Evolutionary conservation across 2,797 vertebrate genomes (phyloP), one percentile per base, ranked within the genome.

Genomic region (Urocyon cinereoargenteus): DNA sequence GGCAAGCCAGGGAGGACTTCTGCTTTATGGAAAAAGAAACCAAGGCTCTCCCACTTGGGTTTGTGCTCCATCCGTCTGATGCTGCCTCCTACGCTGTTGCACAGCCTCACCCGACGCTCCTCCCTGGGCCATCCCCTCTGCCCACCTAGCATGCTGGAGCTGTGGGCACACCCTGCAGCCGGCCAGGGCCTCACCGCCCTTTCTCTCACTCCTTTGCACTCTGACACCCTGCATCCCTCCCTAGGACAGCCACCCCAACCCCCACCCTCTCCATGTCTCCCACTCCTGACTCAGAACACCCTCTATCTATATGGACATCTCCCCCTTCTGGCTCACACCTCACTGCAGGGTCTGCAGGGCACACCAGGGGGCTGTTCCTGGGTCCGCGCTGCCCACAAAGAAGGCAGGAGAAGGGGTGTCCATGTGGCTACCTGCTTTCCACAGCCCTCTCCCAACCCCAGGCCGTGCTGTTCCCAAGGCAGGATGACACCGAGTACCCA

Each of bases 41-140:
- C 1, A 45, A 90, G 73, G 86, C 34, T 64, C 55, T n/a, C 40
- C 2, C 1, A 31, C 31, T 6, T 2, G 3, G 49, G n/a, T 7
- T 11, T 40, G 9, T 0, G 0, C 36, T 26, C 59, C 28, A 26
- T 5, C 40, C 15, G 3, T 51, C 68, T 40, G 73, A 36, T n/a
- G 5, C 86, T 13, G 5, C 31, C 49, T 24, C 49, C 57, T 16
- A 2, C 1, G 4, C 8, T 18, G 21, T 55, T 61, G 14, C 34
- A 12, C 24, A 13, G 28, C 22, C 64, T 28, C 15, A 3, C 40
- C 64, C 10, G 3, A 0, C 0, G 6, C 7, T 59, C 31, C 53
- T 45, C n/a, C 9, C 57, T 1, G 6, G 3, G 36, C 15, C 13
- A 12, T 28, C 28, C 49, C n/a, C 24, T 1, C 6, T 5, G 18